phyloP scores from a whole-genome alignment of 2,113 vertebrate species.

The Pterocles burchelli region DNA sequence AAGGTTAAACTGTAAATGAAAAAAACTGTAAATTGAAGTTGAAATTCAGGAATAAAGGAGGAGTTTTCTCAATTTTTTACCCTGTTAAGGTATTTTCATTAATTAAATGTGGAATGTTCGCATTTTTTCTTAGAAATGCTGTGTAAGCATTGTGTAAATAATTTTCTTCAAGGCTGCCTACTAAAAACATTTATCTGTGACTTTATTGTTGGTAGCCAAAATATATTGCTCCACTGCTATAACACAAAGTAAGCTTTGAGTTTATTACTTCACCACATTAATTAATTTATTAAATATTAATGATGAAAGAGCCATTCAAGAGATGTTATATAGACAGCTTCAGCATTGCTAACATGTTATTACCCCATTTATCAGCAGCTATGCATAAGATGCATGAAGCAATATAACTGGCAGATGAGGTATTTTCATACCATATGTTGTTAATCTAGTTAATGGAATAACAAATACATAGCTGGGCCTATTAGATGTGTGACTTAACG shows the following conservation, averaged over 20 bases:
- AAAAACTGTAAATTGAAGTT: neutral
- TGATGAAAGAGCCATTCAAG: conserved; percentile 50
- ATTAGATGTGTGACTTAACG: neutral
- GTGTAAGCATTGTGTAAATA: conserved; percentile 4
- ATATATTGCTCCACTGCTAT: conserved; percentile 1
- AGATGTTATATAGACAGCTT: conserved; percentile 16
- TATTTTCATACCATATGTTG: conserved; percentile 1
- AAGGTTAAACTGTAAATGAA: neutral
- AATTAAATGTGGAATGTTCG: neutral
- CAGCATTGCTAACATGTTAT: conserved; percentile 38
- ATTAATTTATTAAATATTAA: conserved; percentile 79
- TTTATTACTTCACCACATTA: conserved; percentile 60
- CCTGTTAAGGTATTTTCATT: neutral
- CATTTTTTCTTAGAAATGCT: neutral
- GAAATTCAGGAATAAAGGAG: neutral
- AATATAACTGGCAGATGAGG: conserved; percentile 51
- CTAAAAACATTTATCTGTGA: conserved; percentile 17
- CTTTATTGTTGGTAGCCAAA: conserved; percentile 46
- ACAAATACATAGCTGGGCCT: conserved; percentile 30
- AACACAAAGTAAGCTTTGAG: conserved; percentile 20
- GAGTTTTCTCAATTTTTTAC: neutral
- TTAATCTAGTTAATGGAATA: conserved; percentile 66
- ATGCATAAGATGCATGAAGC: neutral
- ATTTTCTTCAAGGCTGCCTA: conserved; percentile 25
- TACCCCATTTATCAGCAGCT: conserved; percentile 33